These are phyloP conservation scores for Petrosia ficiformis DNA, from an alignment of 37 sponge, comb jelly and placozoan species.

Conservation along the genomic window DNA sequence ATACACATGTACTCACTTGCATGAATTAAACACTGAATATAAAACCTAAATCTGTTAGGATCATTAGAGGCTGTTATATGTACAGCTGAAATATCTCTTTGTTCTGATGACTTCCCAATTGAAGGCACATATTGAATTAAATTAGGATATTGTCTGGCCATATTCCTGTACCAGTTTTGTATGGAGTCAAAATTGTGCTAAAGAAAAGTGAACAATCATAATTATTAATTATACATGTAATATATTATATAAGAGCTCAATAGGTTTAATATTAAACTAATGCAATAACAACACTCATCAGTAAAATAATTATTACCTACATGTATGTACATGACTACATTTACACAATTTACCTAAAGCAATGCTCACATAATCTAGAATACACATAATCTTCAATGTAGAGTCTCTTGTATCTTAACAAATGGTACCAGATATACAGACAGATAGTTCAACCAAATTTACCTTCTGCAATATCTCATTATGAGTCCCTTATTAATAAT, in stretches of 20 bases:
- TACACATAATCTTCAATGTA: too few species aligned
- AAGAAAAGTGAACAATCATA: neutral
- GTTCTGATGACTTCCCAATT: slow-evolving; percentile 58
- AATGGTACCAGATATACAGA: too few species aligned
- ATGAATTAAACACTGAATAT: slow-evolving; percentile 85
- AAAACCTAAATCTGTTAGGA: slow-evolving; percentile 31
- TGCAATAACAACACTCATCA: too few species aligned
- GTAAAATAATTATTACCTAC: too few species aligned
- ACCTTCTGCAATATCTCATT: too few species aligned
- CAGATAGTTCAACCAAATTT: too few species aligned
- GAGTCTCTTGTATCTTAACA: too few species aligned
- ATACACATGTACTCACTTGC: slow-evolving; percentile 85
- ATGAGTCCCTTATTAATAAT: too few species aligned
- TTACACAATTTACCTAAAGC: neutral
- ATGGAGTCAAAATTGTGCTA: slow-evolving; percentile 53
- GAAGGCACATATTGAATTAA: slow-evolving; percentile 37
- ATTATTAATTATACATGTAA: too few species aligned
- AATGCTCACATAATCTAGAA: neutral
- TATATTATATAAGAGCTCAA: neutral
- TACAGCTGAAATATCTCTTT: slow-evolving; percentile 59
- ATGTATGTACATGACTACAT: neutral
- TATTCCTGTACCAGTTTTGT: slow-evolving; percentile 21
- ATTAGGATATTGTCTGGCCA: slow-evolving; percentile 15
- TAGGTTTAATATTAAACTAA: neutral
- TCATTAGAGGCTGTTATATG: slow-evolving; percentile 45